A percentile compares a stretch with the other conserved stretches of the same genome.
Evolutionary conservation across 2,113 vertebrate genomes (phyloP).

Genomic region (Lophotis ruficrista): DNA sequence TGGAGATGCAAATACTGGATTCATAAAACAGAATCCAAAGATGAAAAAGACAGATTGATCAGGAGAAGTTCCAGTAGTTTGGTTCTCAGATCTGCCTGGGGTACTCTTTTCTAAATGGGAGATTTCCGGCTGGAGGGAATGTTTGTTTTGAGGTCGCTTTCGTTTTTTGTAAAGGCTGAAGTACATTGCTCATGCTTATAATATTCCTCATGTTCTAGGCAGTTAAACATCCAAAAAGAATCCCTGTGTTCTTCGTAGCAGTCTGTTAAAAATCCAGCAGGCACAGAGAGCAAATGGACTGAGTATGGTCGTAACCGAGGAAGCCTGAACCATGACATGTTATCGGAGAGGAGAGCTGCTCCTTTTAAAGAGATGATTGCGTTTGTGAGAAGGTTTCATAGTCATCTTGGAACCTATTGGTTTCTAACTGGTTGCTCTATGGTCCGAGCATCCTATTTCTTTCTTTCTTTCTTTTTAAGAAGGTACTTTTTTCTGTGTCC

Average conservation of each 20-base stretch:
- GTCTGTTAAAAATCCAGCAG: background rate
- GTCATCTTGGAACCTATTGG: background rate
- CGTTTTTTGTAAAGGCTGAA: background rate
- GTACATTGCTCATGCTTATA: background rate
- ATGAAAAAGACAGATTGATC: background rate
- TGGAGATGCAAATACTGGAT: background rate
- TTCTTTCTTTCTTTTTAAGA: too few relatives aligned
- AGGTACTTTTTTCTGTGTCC: background rate
- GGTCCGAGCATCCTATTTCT: rapidly evolving
- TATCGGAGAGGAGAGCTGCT: background rate
- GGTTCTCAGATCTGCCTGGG: background rate
- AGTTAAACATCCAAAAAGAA: background rate
- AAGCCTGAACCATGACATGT: rapidly evolving
- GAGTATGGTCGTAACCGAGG: rapidly evolving
- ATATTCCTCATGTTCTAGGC: background rate
- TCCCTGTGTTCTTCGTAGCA: background rate
- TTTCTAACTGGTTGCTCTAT: background rate
- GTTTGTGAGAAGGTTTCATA: background rate
- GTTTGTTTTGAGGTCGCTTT: background rate
- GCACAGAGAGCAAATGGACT: background rate
- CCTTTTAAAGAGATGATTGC: background rate
- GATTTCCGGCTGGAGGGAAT: background rate
- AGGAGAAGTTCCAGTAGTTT: background rate
- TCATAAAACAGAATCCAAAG: background rate
- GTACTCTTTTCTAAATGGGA: background rate